A percentile compares a stretch with the other conserved stretches of the same genome.
phyloP scores from a whole-genome alignment of 2,113 vertebrate species.

The Epinephelus cyanopodus region DNA sequence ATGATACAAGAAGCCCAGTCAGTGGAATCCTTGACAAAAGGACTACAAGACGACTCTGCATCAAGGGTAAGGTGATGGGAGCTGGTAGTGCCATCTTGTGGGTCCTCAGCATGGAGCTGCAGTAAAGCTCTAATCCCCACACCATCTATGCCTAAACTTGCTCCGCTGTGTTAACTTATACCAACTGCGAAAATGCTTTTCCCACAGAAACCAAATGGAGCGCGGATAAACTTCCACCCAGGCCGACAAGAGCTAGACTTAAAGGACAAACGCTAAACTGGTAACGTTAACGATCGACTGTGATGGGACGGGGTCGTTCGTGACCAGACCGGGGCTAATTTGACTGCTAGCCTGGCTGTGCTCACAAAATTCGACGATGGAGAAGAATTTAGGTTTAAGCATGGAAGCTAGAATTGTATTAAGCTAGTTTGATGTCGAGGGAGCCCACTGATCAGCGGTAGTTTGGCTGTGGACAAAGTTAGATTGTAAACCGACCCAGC shows the following conservation, averaged over 20 bases:
- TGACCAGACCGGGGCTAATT: constrained; percentile 45
- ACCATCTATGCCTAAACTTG: not conserved
- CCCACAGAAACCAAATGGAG: not conserved
- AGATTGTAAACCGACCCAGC: not conserved
- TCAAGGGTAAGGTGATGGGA: not conserved
- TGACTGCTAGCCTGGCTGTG: constrained; percentile 51
- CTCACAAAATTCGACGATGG: constrained; percentile 25
- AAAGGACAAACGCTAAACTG: not conserved
- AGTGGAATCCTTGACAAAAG: not conserved
- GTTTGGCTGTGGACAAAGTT: not conserved
- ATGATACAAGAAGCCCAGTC: not conserved
- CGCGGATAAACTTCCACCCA: not conserved
- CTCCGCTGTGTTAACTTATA: too few relatives aligned
- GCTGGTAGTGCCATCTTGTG: constrained; percentile 67
- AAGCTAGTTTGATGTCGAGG: not conserved
- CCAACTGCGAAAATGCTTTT: not conserved
- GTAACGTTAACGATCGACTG: not conserved
- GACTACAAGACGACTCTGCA: not conserved
- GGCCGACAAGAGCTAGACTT: not conserved
- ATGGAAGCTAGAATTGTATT: fast-evolving
- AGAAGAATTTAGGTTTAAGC: not conserved
- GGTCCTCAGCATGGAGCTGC: constrained; percentile 19
- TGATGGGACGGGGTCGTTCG: constrained; percentile 11
- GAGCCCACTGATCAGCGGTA: fast-evolving
- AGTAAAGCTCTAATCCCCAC: not conserved